Conservation (phyloP, 2,888 invertebrate species). For the Pristionchus fissidentatus region DNA sequence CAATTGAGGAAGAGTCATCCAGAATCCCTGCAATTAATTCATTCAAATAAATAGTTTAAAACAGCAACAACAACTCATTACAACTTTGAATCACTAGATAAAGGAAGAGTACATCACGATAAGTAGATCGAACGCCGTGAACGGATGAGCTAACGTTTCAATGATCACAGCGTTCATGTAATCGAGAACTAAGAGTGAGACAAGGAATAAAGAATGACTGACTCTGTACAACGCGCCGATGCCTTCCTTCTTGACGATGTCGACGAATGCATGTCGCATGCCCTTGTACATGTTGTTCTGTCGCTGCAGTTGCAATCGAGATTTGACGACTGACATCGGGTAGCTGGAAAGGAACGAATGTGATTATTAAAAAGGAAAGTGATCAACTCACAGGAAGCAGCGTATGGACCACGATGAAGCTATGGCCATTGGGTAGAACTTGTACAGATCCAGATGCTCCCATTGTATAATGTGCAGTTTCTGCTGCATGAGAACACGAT, state of each 20-base stretch:
- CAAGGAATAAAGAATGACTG: conserved; percentile 45
- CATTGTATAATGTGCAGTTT: conserved; percentile 72
- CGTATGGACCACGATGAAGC: conserved; percentile 66
- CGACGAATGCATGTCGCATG: conserved; percentile 70
- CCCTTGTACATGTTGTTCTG: conserved; percentile 72
- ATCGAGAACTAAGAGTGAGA: neutral
- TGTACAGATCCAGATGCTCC: conserved; percentile 72
- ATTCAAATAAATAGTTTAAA: neutral
- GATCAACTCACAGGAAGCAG: conserved; percentile 54
- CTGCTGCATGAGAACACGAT: conserved; percentile 45
- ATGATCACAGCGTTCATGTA: neutral
- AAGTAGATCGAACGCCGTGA: neutral
- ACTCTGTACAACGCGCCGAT: conserved; percentile 71
- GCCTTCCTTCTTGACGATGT: conserved; percentile 70
- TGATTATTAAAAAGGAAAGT: neutral
- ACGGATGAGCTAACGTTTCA: neutral
- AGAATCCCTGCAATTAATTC: conserved; percentile 67
- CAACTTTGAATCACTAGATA: neutral
- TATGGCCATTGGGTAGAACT: conserved; percentile 69
- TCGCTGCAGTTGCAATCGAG: conserved; percentile 70
- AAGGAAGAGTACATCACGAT: neutral
- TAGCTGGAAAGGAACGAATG: conserved; percentile 52
- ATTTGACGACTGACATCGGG: conserved; percentile 68
- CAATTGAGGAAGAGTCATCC: conserved; percentile 75
- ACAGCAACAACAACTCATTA: neutral